Base-by-base conservation (phyloP, 2,113 vertebrate species). In the Sorex araneus region DNA sequence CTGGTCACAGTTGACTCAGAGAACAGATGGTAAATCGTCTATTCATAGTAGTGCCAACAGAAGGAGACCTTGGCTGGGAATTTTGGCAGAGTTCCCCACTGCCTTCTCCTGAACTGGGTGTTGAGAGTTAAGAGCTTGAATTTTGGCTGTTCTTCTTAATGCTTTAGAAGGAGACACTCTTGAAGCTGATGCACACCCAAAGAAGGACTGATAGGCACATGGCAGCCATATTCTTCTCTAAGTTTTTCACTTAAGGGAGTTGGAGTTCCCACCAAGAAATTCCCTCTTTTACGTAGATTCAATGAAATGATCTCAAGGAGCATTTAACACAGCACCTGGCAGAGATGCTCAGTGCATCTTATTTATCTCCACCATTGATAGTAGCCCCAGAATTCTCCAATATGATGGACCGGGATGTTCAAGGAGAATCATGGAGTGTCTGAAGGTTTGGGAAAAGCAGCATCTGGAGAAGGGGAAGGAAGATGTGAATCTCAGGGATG, bases 301-400 rank as follows among this genome's bases (percentile, higher is more conserved):
- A 71, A 71, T 43, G 67, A 50, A 32, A 8, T 34, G 23, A 18
- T 40, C 36, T 40, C 4, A 4, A 84, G 54, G 73, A 47, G 34
- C 25, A 1, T 1, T 28, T 5, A 28, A 45, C 75, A 30, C 13
- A 30, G 54, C 1, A n/a, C 30, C 47, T 47, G 28, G 19, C 47
- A 7, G 69, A 66, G 21, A 9, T 23, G 2, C 12, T 32, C 8
- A 9, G 0, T 28, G 91, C 12, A 23, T 74, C 36, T 73, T 10
- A 5, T 8, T 3, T 2, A 1, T 25, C 71, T 90, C 19, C 45
- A 3, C 6, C 13, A n/a, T 25, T 19, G 23, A 2, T 0, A 0
- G 18, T 5, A 50, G 7, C 34, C 8, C 15, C 9, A 21, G 21
- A 63, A 43, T 23, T 23, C 63, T 12, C 74, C 43, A 19, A 28